Evolutionary conservation across 2,797 vertebrate genomes (phyloP), one percentile per base, ranked within the genome.

Genomic region (Rhinophrynus dorsalis): DNA sequence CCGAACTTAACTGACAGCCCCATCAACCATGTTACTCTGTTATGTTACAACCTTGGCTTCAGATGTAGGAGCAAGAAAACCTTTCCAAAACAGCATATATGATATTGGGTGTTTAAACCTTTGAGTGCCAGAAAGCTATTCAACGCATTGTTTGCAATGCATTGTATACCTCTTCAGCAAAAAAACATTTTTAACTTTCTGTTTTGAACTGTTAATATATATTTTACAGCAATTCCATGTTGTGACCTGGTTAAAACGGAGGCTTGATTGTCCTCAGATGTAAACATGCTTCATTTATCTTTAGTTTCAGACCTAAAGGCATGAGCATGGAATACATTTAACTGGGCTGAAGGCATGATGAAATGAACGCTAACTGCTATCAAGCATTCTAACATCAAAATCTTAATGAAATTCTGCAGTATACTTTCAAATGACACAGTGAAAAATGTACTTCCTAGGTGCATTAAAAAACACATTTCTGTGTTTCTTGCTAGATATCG

Each of bases 311-410:
- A 74, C 75, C 78, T 69, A 33, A 32, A 72, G 75, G 68, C 51
- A 66, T 57, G 74, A 71, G 20, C 48, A 76, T 63, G 33, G 57
- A 76, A 75, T 71, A 72, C 59, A 68, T 81, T 76, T 52, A 74
- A 81, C 65, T 27, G 52, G 45, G 67, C 65, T 18, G 79, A 66
- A 45, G 56, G 63, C 45, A 37, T 23, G 71, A 75, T 63, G 74
- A 76, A 68, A 79, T 4, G 23, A 75, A 83, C 80, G 68, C 40
- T 38, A 70, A 74, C 38, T 77, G 40, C 10, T 75, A 75, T 13
- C 27, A 29, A 29, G 1, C 18, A 29, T 76, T 79, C n/a, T 56
- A 40, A 32, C 76, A 68, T 71, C 68, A 81, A 68, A 66, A 48
- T 62, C 26, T 30, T 70, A 75, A 60, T 54, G 74, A 11, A 81